Base-by-base conservation (phyloP, 2,113 vertebrate species). In the Rhinolophus ferrumequinum region DNA sequence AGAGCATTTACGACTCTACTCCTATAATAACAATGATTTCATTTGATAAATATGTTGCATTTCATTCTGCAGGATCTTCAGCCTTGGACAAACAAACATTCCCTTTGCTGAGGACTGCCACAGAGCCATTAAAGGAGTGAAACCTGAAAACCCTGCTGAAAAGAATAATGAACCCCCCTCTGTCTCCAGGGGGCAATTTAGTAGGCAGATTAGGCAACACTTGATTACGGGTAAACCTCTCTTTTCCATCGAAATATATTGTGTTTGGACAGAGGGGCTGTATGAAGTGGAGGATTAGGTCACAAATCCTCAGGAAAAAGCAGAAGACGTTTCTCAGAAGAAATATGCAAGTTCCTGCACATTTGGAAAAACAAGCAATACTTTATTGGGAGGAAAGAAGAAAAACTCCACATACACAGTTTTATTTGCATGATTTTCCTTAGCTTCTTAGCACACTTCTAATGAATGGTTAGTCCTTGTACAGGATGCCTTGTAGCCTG, bases 201-300 rank as follows among this genome's bases (percentile, higher is more conserved):
- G 93, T 94, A 95, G 97, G 96, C 87, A 97, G 94, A 96, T 97
- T 96, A 97, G 91, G 94, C 91, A 86, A 96, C 70, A 95, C 88
- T 96, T 92, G 97, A 96, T 97, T 94, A 97, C 96, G 82, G 93
- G 91, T 83, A 94, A 94, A 98, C 88, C 64, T 93, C 91, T 96
- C 88, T 95, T 95, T 95, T 96, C 91, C 77, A 96, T 66, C 95
- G 93, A 96, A 94, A 97, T 96, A 97, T 75, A 91, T 22, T 94
- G 73, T 96, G 94, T 94, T 97, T 97, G 88, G 81, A 84, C 38
- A 96, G 94, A 96, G 24, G 44, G 88, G 70, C 66, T 93, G 56
- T 89, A 94, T 67, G 75, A 96, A 97, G 96, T 96, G 83, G 94
- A 67, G 96, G 92, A 95, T 97, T 97, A 86, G 54, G 56, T 88